Evolutionary conservation across 2,888 invertebrate genomes (phyloP).

Genomic region (Morinoia aosen): DNA sequence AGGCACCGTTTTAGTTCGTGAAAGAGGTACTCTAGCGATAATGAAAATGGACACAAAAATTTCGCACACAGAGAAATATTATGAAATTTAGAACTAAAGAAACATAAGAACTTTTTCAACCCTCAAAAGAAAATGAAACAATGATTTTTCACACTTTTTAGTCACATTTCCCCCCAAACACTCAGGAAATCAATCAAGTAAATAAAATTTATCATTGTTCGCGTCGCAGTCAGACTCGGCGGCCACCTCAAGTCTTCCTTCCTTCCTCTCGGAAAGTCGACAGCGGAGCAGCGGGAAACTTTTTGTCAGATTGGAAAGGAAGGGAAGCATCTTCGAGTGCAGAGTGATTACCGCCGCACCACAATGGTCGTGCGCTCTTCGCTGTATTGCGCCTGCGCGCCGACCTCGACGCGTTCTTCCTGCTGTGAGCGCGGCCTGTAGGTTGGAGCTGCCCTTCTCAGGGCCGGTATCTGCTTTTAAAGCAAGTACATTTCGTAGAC

Average conservation of each 20-base stretch:
- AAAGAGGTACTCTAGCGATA: neutral
- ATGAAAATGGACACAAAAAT: neutral
- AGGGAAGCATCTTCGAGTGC: neutral
- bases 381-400: neutral
- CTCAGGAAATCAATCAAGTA: neutral
- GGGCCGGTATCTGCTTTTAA: no score
- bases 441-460: no score
- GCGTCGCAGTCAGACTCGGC: neutral
- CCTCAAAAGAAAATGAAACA: neutral
- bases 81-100: neutral
- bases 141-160: neutral
- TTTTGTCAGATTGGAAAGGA: slow-evolving; percentile 34
- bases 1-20: no score
- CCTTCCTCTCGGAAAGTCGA: neutral
- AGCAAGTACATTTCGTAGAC: no score
- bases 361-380: neutral
- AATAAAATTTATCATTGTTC: neutral
- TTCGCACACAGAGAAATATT: neutral
- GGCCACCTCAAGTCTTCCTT: neutral
- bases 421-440: no score
- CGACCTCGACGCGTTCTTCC: no score
- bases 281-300: neutral
- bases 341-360: neutral
- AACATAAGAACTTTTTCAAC: neutral
- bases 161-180: neutral